Evolutionary conservation across 2,113 vertebrate genomes (phyloP), one percentile per base, ranked within the genome.

Genomic region (Eudorcas thomsonii): DNA sequence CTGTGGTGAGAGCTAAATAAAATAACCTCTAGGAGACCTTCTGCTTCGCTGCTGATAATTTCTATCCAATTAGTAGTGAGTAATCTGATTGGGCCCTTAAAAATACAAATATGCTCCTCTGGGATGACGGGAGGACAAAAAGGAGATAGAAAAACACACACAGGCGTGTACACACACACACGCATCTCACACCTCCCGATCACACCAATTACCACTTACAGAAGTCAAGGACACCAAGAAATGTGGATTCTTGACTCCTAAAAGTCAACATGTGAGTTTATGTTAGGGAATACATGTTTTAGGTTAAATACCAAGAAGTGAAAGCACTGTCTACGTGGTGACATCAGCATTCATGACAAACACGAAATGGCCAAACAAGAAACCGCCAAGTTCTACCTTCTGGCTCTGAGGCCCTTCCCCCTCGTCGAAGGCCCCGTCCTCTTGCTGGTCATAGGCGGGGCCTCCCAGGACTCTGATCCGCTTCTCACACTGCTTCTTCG

Each of bases 401-500:
- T 99, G 99, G 98, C 98, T 99, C 84, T 99, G 99, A 52, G 99
- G 99, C 3, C 99, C 99, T 14, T 99, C 99, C 0, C 98, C 99
- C 36, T 99, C 99, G 3, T 99, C 99, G 43, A 97, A 98, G 95
- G 98, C 90, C 33, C 99, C 99, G 45, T 99, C 99, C 60, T 99
- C 99, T 83, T 99, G 99, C 95, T 99, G 99, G 96, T 99, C 99
- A 64, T 99, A 99, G 98, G 99, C 99, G 48, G 99, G 99, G 7
- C 99, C 99, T 15, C 99, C 99, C 17, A 99, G 98, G 8, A 99
- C 97, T 43, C 99, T 99, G 97, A 99, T 99, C 82, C 99, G 98
- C 98, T 99, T 99, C 98, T 99, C 99, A 45, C 99, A 99, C 74
- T 99, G 99, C 98, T 99, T 99, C 99, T 99, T 99, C n/a, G 99